Conservation (phyloP, 2,888 invertebrate genomes). For the Hipparchia semele region DNA sequence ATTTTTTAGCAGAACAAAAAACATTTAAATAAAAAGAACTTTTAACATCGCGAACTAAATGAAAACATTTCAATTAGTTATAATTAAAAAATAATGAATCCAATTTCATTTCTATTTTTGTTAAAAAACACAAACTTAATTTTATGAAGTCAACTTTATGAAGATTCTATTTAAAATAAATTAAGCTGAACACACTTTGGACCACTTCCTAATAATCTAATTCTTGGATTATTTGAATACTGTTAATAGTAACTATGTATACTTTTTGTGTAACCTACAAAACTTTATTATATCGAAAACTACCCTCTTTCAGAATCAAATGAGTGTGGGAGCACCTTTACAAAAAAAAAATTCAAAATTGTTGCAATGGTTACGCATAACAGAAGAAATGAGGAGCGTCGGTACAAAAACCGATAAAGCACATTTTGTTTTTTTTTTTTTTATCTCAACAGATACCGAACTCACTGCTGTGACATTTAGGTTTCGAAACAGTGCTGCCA, state of each 20-base stretch:
- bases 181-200: constrained; percentile 2
- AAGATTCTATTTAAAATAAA: constrained; percentile 5
- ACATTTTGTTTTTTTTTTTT: no score
- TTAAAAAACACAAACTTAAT: background rate
- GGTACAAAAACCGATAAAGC: no score
- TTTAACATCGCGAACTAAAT: background rate
- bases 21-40: background rate
- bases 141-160: background rate
- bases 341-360: background rate
- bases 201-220: background rate
- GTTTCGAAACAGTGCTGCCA: no score
- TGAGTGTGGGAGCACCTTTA: constrained; percentile 36
- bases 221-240: constrained; percentile 2
- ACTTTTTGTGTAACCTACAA: background rate
- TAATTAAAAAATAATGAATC: background rate
- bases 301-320: background rate
- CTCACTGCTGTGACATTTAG: no score
- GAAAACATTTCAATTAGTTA: background rate
- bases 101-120: background rate
- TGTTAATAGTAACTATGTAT: background rate
- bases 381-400: no score
- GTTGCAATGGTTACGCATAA: background rate
- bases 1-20: background rate
- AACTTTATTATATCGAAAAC: background rate
- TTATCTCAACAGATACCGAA: no score